A percentile compares a stretch with the other conserved stretches of the same genome.
Conservation (phyloP, 2,797 vertebrate genomes). For the Gymnothorax javanicus region DNA sequence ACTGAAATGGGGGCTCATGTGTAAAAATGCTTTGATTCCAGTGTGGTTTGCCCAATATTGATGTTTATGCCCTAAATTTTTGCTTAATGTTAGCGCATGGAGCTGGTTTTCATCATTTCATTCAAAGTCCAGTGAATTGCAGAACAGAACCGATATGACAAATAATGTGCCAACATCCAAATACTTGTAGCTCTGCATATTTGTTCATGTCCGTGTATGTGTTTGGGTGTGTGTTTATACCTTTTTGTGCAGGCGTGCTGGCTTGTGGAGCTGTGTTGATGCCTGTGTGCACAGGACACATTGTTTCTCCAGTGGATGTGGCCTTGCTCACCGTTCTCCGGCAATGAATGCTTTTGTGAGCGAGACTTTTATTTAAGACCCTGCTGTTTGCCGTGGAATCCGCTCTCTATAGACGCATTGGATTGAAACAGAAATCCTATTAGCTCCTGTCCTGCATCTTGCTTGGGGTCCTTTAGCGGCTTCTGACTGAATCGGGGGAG, state of each 20-base stretch:
- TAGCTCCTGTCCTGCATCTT: neutral
- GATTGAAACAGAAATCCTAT: slow-evolving; percentile 21
- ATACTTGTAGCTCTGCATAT: neutral
- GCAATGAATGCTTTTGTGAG: neutral
- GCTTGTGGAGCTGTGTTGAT: neutral
- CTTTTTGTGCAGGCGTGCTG: neutral
- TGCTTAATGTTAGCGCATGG: neutral
- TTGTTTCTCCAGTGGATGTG: slow-evolving; percentile 13
- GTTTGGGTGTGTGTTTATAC: neutral
- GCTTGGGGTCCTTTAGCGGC: neutral
- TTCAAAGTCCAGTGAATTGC: neutral
- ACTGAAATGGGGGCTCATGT: neutral
- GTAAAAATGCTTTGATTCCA: neutral
- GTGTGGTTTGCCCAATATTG: too few relatives aligned
- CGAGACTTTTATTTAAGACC: slow-evolving; percentile 17
- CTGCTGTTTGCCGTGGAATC: neutral
- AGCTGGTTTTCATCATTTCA: neutral
- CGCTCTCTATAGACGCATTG: neutral
- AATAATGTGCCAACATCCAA: neutral
- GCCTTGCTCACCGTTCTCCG: slow-evolving; percentile 1
- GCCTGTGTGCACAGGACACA: neutral
- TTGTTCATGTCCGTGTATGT: neutral
- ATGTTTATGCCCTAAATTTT: neutral
- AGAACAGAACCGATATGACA: neutral
- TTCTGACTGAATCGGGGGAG: neutral